Conservation (phyloP, 1,140 invertebrate genomes). For the Laupala kohalensis region DNA sequence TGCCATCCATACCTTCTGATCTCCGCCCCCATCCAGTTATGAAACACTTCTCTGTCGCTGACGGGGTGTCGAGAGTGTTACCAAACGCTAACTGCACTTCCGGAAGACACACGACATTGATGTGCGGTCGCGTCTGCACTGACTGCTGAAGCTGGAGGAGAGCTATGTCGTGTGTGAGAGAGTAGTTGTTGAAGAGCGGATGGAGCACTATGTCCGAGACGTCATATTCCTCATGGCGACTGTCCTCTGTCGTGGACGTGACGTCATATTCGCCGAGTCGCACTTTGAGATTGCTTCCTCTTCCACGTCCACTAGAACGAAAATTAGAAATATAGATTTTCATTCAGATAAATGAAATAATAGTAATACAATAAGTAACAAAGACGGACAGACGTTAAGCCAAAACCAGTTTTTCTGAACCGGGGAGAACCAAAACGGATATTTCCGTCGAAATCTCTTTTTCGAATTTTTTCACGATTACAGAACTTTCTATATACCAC, state of each 20-base stretch:
- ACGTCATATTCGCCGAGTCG: conserved; percentile 36
- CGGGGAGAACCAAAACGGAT: no score
- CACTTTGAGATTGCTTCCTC: conserved; percentile 25
- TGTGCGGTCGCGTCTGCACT: conserved; percentile 24
- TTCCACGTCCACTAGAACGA: conserved; percentile 14
- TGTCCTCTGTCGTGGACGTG: conserved; percentile 20
- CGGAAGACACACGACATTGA: conserved; percentile 34
- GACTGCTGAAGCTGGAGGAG: conserved; percentile 26
- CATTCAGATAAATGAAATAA: no score
- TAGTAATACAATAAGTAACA: no score
- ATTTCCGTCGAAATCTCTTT: no score
- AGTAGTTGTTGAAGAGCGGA: conserved; percentile 28
- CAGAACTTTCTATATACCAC: no score
- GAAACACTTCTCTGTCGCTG: conserved; percentile 27
- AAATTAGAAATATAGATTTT: not conserved
- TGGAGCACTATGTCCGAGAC: conserved; percentile 22
- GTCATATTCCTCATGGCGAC: conserved; percentile 21
- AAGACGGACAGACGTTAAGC: no score
- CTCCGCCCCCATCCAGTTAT: conserved; percentile 44
- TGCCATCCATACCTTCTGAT: conserved; percentile 31
- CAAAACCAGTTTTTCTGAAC: no score
- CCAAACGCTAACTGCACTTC: conserved; percentile 15
- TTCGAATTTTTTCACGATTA: no score
- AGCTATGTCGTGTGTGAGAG: conserved; percentile 33
- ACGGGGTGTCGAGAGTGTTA: conserved; percentile 8